Percentiles rank a stretch among this genome's conserved stretches.
Conservation (phyloP, 2,797 vertebrate genomes). For the Microchirus variegatus region DNA sequence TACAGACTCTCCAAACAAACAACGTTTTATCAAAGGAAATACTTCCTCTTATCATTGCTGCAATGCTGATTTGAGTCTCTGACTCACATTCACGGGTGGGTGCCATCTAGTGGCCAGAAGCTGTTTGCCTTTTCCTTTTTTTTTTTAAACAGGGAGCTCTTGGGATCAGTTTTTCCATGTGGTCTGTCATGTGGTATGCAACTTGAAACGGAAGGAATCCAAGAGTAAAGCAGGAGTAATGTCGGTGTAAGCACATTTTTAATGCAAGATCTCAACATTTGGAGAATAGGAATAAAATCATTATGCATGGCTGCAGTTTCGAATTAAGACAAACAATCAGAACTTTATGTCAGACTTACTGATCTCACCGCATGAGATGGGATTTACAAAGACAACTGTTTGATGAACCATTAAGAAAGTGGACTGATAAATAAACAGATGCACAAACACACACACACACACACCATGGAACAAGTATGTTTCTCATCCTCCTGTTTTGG, state of each 20-base stretch:
- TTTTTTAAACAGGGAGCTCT: conserved; percentile 3
- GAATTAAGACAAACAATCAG: no score
- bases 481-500: conserved; percentile 73
- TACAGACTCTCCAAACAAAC: conserved; percentile 4
- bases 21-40: conserved; percentile 22
- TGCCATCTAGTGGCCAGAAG: conserved; percentile 51
- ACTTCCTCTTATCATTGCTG: conserved; percentile 31
- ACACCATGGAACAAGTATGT: conserved; percentile 44
- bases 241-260: background rate
- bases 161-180: conserved; percentile 43
- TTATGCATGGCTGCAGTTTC: background rate
- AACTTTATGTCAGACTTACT: no score
- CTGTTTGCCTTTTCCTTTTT: background rate
- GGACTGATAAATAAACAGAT: conserved; percentile 57
- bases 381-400: conserved; percentile 25
- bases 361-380: no score
- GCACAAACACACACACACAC: conserved; percentile 40
- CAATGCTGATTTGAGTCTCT: background rate
- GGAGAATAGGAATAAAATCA: background rate
- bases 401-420: conserved; percentile 53
- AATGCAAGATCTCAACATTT: background rate
- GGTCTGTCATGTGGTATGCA: conserved; percentile 32
- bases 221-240: conserved; percentile 6
- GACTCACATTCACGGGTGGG: background rate
- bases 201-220: conserved; percentile 8